Evolutionary conservation across 2,797 vertebrate genomes (phyloP), one percentile per base, ranked within the genome.

Genomic region (Ceryle rudis): DNA sequence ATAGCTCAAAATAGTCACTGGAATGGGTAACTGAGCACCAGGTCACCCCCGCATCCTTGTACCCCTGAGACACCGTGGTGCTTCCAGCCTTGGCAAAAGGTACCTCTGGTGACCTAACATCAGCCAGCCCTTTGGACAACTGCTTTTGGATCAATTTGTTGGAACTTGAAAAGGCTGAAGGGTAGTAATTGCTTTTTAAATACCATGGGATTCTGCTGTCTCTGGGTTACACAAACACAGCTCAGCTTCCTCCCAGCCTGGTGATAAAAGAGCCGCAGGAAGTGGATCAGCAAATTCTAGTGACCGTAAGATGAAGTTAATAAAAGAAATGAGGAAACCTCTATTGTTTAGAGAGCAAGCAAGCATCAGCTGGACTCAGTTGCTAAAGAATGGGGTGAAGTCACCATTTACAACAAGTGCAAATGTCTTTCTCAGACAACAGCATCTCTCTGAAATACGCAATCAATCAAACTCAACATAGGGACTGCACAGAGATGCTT

Each of bases 11-110:
- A 47, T 11, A 77, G 28, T 17, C 65, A 7, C 9, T 42, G 37
- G 29, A 66, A 71, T 4, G 28, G 4, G 37, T 39, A 25, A 33
- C 33, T 6, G 21, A 41, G 5, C 11, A 61, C 5, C 23, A 15
- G 14, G 49, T 35, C 39, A 33, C 22, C 29, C 55, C 31, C 18
- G 14, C 26, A 21, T 47, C 33, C 46, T 62, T 58, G 42, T 11
- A 55, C 11, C 37, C 42, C 62, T 33, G 81, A 75, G 58, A 25
- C n/a, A 46, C 13, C 0, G 0, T 3, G 4, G 20, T 67, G 18
- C 33, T 77, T 75, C 58, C 47, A 65, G 31, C 14, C 35, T 39
- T 11, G 20, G 35, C 37, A 41, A 31, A 69, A 66, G 39, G 15
- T 14, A 9, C 22, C 23, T 46, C 37, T 7, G 1, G 29, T 39